phyloP scores from a whole-genome alignment of 1,140 invertebrate genomes.

The Cepaea nemoralis region DNA sequence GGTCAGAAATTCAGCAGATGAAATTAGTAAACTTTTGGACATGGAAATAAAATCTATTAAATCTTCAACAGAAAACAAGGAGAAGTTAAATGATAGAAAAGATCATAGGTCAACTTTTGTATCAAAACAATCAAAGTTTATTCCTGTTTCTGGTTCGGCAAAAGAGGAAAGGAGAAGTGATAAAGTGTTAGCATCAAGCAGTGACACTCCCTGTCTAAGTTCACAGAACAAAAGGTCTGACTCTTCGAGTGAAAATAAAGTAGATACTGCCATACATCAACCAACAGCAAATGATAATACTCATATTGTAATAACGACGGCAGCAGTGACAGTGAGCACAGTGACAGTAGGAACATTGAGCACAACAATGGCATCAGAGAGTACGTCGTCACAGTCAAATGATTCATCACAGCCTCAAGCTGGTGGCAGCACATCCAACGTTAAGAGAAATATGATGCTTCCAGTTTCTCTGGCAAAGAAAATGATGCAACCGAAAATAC shows the following conservation, averaged over 20 bases:
- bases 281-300: background rate
- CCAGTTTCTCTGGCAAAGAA: constrained; percentile 7
- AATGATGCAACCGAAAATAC: background rate
- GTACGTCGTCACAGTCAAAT: background rate
- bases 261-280: background rate
- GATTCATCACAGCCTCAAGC: background rate
- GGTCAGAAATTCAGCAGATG: constrained; percentile 66
- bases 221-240: background rate
- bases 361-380: background rate
- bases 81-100: background rate
- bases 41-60: constrained; percentile 57
- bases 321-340: background rate
- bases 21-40: constrained; percentile 73
- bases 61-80: constrained; percentile 17
- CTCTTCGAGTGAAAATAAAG: background rate
- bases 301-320: background rate
- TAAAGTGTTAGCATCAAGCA: background rate
- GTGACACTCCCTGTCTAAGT: background rate
- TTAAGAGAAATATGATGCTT: constrained; percentile 15
- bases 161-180: background rate
- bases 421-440: background rate
- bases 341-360: too few species aligned
- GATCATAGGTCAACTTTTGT: background rate
- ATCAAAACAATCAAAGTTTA: background rate
- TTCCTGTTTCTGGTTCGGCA: background rate